Percentiles rank a stretch among this genome's conserved stretches.
Conservation (phyloP, 2,113 vertebrate genomes). For the Myotis brandtii region DNA sequence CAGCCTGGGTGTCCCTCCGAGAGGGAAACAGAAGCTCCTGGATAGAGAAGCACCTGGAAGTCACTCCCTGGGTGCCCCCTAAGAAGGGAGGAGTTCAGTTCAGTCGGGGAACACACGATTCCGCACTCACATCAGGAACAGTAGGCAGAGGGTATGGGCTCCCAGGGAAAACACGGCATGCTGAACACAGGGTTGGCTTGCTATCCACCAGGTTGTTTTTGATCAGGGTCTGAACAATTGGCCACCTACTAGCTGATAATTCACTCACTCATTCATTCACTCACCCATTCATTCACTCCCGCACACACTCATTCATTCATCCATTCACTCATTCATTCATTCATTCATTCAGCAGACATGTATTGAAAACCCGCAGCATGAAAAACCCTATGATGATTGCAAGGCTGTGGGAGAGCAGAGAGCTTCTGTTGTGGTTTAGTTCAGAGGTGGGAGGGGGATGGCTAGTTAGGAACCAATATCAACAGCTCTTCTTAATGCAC, state of each 20-base stretch:
- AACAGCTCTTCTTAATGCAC: fast-evolving
- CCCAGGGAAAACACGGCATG: neutral
- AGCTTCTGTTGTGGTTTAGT: fast-evolving
- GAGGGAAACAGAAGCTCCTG: too few species aligned
- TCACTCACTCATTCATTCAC: neutral
- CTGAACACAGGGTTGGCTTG: neutral
- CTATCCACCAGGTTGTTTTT: neutral
- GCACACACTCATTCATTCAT: too few species aligned
- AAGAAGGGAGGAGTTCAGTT: neutral
- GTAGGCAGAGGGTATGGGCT: neutral
- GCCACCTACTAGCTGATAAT: fast-evolving
- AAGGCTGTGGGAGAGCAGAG: neutral
- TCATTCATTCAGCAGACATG: neutral
- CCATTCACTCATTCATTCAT: too few species aligned
- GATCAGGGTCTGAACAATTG: neutral
- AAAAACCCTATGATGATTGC: fast-evolving
- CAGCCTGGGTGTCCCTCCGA: neutral
- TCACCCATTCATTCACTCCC: too few species aligned
- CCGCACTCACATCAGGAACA: neutral
- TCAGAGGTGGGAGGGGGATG: fast-evolving
- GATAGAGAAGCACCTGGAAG: too few species aligned
- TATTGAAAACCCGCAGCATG: fast-evolving
- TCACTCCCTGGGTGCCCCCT: too few species aligned
- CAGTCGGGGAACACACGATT: fast-evolving
- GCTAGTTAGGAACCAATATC: fast-evolving